Evolutionary conservation across 2,797 vertebrate genomes (phyloP).

Genomic region (Tapera naevia): DNA sequence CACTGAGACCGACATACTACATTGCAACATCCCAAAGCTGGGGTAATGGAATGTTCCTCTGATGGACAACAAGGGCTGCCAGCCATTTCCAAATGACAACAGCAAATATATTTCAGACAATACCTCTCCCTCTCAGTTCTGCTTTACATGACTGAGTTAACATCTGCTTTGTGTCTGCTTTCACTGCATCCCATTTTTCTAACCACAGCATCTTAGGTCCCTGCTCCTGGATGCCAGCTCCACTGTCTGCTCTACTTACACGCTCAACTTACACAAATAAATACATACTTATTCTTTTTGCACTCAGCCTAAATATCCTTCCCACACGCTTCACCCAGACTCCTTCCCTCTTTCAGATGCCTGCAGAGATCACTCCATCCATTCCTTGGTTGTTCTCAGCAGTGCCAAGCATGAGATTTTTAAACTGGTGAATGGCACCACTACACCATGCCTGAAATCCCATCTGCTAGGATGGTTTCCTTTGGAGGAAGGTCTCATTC

Average conservation of each 20-base stretch:
- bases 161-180: background rate
- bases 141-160: background rate
- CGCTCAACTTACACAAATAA: background rate
- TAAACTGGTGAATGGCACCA: fast-evolving
- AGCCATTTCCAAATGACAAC: background rate
- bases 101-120: background rate
- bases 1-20: background rate
- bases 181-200: background rate
- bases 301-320: background rate
- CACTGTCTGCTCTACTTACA: background rate
- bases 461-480: background rate
- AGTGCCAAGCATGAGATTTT: background rate
- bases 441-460: fast-evolving
- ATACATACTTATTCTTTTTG: background rate
- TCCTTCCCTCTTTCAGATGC: background rate
- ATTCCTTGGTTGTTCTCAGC: background rate
- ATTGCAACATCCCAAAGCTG: background rate
- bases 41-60: fast-evolving
- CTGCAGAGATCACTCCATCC: background rate
- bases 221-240: background rate
- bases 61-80: background rate
- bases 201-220: too few relatives aligned
- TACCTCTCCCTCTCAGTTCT: background rate
- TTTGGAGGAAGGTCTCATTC: background rate
- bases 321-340: background rate